phyloP scores from a whole-genome alignment of 2,797 vertebrate genomes.

The Buceros bicornis region DNA sequence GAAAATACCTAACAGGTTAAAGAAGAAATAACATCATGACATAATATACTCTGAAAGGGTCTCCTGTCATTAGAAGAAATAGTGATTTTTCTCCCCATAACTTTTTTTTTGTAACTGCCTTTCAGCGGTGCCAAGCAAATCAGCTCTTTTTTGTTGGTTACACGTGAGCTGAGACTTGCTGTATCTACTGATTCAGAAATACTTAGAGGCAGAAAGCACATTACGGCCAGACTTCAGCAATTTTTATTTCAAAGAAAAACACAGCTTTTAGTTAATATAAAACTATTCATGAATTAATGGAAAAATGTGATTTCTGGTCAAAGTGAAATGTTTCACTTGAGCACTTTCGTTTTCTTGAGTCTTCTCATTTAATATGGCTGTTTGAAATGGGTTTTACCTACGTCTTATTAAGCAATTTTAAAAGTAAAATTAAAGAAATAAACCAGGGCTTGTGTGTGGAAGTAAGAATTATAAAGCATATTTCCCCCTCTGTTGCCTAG shows the following conservation, averaged over 20 bases:
- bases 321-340: neutral
- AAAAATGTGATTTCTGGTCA: neutral
- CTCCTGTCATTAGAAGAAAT: neutral
- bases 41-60: neutral
- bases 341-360: neutral
- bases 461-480: neutral
- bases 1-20: slow-evolving; percentile 7
- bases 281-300: neutral
- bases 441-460: accelerated
- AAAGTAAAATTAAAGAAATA: neutral
- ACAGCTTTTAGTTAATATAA: neutral
- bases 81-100: slow-evolving; percentile 1
- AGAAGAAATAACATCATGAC: slow-evolving; percentile 14
- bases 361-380: neutral
- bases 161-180: neutral
- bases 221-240: neutral
- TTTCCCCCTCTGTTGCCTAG: neutral
- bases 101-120: neutral
- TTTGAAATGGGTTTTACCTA: neutral
- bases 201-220: neutral
- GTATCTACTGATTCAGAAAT: neutral
- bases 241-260: slow-evolving; percentile 30
- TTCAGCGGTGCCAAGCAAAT: neutral
- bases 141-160: neutral
- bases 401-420: neutral